These are phyloP conservation scores for Macrobrachium rosenbergii DNA, from an alignment of 1,140 invertebrate species.

Conservation along the genomic window DNA sequence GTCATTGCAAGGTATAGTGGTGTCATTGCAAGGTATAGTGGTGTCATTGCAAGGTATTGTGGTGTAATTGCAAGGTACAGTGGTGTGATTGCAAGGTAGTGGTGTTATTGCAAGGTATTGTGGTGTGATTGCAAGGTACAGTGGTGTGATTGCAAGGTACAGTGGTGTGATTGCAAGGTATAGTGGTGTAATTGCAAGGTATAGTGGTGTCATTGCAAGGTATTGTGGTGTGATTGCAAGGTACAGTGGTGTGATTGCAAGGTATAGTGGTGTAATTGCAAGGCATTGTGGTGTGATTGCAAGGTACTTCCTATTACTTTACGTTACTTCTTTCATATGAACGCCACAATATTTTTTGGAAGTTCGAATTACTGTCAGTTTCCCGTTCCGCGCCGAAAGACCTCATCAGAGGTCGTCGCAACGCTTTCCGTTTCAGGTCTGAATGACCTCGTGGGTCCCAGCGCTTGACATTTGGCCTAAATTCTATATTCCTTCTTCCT, in stretches of 20 bases:
- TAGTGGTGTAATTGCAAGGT: too few species aligned
- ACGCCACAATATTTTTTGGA: background rate
- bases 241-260: conserved; percentile 44
- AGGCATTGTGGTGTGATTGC: too few species aligned
- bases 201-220: conserved; percentile 46
- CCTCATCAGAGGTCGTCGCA: too few species aligned
- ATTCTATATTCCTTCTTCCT: background rate
- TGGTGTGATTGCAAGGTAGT: conserved; percentile 47
- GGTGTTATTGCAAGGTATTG: too few species aligned
- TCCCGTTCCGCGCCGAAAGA: too few species aligned
- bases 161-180: conserved; percentile 47
- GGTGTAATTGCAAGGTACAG: conserved; percentile 46
- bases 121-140: conserved; percentile 47
- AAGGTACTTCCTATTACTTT: too few species aligned
- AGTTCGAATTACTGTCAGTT: too few species aligned
- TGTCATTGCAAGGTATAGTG: conserved; percentile 46
- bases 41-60: conserved; percentile 46
- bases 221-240: conserved; percentile 44
- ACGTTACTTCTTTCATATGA: background rate
- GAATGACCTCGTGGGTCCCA: too few species aligned
- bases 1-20: conserved; percentile 49
- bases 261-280: too few species aligned
- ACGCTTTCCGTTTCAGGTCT: too few species aligned
- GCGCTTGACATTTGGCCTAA: too few species aligned
- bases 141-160: conserved; percentile 47